Base-by-base conservation (phyloP, 2,888 invertebrate genomes). In the Druceiella hillmani region DNA sequence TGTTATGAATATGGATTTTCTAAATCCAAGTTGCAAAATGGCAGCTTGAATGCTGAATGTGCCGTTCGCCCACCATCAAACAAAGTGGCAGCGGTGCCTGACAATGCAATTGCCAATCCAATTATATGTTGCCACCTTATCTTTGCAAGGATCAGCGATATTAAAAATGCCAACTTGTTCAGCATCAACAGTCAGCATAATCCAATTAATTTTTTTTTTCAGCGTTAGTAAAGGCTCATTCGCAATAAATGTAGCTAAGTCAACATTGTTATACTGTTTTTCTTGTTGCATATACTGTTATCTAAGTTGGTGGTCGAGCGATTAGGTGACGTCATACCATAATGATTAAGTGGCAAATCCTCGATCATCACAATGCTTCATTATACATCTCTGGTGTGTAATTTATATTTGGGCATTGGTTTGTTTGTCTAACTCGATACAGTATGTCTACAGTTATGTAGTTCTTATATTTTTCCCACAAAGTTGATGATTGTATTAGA, bases 21-120 rank as follows among this genome's bases (percentile, higher is more conserved):
- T n/a, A n/a, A n/a, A n/a, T n/a, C n/a, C n/a, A n/a, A n/a, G n/a
- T 36, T 5, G 29, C 30, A 11, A 22, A 40, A 10, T 40, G 34
- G 40, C 34, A 55, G 42, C 34, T 56, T 55, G 9, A 57, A 51
- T 12, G 50, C 43, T 26, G 55, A 55, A 49, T 61, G 60, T 14
- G 50, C 50, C 13, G 54, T 58, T 26, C 51, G 28, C 7, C 35
- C 31, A 13, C 31, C 43, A 20, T 49, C 45, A 11, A 66, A 38
- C 7, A 64, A 46, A 20, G 56, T 61, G 9, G 59, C 58, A 11
- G 59, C 59, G 33, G 64, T 63, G 3, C 60, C 59, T 4, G 59
- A 59, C 22, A 56, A 62, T 4, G 61, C 61, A 17, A 62, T 43
- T 5, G 58, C 55, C 25, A 64, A 34, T n/a, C 56, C 57, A 20